Evolutionary conservation across 1,140 invertebrate genomes (phyloP), one percentile per base, ranked within the genome.

Genomic region (Gryon sp.): DNA sequence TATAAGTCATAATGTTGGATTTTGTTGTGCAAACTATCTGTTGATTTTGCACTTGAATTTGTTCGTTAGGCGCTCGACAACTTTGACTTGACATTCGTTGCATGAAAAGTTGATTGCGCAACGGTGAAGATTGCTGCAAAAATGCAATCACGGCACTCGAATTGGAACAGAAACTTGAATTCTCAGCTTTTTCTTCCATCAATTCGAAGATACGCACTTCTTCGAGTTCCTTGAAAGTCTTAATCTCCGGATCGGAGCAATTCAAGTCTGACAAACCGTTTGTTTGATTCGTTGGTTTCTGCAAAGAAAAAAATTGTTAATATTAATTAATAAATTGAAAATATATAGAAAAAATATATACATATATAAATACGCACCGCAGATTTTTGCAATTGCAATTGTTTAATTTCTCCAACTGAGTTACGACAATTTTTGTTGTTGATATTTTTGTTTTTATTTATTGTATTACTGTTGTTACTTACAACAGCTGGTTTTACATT

Each of bases 121-220:
- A 83, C 73, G 89, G 87, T 4, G 89, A 89, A 34, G 87, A 87
- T 32, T 88, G 87, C 82, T 86, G 89, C 79, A 93, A 80, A 69
- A 93, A 90, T 19, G 89, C 89, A 48, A 88, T 83, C 38, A 92
- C 90, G 24, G 92, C 90, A 53, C 92, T 93, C 53, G 92, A 94
- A 15, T 92, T 92, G 15, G 93, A 92, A 84, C 90, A 92, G 72
- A 94, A 94, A 84, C 93, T 94, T 40, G 91, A 92, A 85, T 93
- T 90, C 24, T 90, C 89, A 0, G 91, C 92, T 82, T 92, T 92
- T 79, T 92, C 90, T 84, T 95, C 94, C 50, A 94, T 84, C 1
- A 92, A 77, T 82, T 95, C 93, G 89, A 95, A 95, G 78, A 93
- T 90, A 59, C 90, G 90, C 73, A 93, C 87, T 80, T 93, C 92